Conservation (phyloP, 2,113 vertebrate species). For the Talpa occidentalis region DNA sequence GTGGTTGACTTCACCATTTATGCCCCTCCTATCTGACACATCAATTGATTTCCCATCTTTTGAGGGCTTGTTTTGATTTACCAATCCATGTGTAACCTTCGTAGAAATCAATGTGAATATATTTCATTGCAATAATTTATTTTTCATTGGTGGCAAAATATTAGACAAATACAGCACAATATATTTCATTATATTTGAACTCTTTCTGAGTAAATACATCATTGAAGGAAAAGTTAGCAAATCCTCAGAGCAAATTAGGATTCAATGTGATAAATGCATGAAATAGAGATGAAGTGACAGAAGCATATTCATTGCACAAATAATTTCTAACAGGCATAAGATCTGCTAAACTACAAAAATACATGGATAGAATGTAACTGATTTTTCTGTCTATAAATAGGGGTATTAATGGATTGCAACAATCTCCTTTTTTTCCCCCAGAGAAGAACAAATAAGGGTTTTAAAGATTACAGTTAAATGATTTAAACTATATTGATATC, state of each 20-base stretch:
- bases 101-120: constrained; percentile 73
- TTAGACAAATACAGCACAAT: constrained; percentile 43
- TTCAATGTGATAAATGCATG: not conserved
- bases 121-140: constrained; percentile 70
- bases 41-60: constrained; percentile 77
- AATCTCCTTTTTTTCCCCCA: not conserved
- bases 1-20: constrained; percentile 63
- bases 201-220: not conserved
- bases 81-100: constrained; percentile 68
- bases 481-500: constrained; percentile 56
- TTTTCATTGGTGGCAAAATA: not conserved
- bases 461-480: constrained; percentile 52
- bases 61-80: constrained; percentile 80
- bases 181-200: constrained; percentile 25
- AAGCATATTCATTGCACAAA: not conserved
- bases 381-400: constrained; percentile 57
- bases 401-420: constrained; percentile 55
- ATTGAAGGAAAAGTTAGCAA: constrained; percentile 48
- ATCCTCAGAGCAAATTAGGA: constrained; percentile 12
- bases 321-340: constrained; percentile 38
- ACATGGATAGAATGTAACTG: not conserved
- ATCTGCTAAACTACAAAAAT: not conserved
- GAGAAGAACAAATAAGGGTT: not conserved
- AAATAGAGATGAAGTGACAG: constrained; percentile 44
- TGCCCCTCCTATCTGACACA: constrained; percentile 42